Conservation (phyloP, 2,888 invertebrate species). For the Deilephila porcellus region DNA sequence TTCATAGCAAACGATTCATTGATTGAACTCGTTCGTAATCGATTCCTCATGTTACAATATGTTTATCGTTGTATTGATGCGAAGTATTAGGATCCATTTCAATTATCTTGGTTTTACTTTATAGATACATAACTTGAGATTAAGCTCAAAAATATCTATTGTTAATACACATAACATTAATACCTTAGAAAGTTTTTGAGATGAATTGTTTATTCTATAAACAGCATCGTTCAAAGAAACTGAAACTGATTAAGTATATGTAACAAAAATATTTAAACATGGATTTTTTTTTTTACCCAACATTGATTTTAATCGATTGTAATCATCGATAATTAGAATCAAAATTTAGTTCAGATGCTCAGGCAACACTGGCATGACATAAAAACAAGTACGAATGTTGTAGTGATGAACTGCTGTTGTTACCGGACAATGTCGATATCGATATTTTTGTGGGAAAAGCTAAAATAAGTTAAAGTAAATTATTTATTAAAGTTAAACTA, state of each 20-base stretch:
- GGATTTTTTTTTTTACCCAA: no score
- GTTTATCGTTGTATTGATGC: neutral
- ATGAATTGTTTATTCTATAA: no score
- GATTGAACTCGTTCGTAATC: conserved; percentile 1
- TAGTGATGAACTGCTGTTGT: neutral
- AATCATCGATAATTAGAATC: neutral
- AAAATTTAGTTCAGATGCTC: neutral
- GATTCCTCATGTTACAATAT: neutral
- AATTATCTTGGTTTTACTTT: no score
- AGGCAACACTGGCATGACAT: neutral
- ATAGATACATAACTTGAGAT: no score
- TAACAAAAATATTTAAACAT: no score
- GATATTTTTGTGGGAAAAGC: neutral
- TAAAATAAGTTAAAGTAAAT: neutral
- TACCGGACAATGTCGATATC: neutral
- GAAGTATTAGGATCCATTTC: neutral
- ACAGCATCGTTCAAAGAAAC: no score
- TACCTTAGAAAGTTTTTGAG: no score
- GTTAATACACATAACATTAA: no score
- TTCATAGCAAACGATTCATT: neutral
- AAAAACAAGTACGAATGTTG: neutral
- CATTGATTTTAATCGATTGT: neutral
- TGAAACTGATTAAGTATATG: no score
- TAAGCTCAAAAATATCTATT: no score
- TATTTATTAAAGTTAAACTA: neutral